Base-by-base conservation (phyloP, 2,797 vertebrate genomes). In the Schizopygopsis pylzovi region DNA sequence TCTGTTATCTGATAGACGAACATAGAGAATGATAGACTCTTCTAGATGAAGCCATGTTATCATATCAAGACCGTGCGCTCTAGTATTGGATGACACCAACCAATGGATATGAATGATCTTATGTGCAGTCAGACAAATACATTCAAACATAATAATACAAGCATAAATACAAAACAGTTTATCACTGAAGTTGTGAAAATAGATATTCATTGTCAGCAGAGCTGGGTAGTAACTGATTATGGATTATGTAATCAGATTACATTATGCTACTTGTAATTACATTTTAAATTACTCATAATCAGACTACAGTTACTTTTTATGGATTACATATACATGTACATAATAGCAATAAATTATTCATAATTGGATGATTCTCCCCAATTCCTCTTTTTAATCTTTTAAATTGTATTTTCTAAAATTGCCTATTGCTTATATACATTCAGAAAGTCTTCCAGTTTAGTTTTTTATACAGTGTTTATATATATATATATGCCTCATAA, bases 1-100 rank as follows among this genome's bases (percentile, higher is more conserved):
- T 79, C 77, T 86, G 39, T 80, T 75, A 81, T 87, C 41, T 78
- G 84, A 81, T 72, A 86, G 76, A 71, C 6, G 52, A 56, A 33
- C 45, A 22, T 61, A 65, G 75, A 85, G n/a, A 85, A 47, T 49
- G 33, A 77, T 15, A 54, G 33, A 56, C n/a, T 77, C 10, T 3
- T 76, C 28, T 37, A 37, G 47, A 33, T 75, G 47, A 52, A 28
- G 47, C 25, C 47, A 4, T 39, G 49, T 39, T n/a, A 56, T 77
- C 73, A 13, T n/a, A 56, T 76, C 47, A 76, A 7, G 18, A 12
- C 47, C 7, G 63, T 2, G 1, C 12, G 4, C n/a, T 63, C 25
- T 37, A 37, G 28, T 16, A 33, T 3, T 37, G 63, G 28, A 67
- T 67, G 28, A 4, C 63, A 16, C 15, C 1, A 7, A 67, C 63